phyloP scores from a whole-genome alignment of 2,797 vertebrate genomes.

The Anas bahamensis region DNA sequence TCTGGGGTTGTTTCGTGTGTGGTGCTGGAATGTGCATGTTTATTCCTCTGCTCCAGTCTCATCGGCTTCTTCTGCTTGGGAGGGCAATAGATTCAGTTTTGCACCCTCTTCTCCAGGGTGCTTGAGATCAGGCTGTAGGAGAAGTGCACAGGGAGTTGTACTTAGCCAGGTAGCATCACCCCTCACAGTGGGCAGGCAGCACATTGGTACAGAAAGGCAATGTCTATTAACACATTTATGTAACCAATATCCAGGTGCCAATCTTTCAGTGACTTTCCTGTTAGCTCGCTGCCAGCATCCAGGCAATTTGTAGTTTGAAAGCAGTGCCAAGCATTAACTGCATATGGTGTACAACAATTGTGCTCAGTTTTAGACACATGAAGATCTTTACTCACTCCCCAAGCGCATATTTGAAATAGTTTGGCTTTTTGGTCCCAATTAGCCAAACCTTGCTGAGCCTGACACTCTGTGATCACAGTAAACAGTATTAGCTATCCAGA shows the following conservation, averaged over 20 bases:
- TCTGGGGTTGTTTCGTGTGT: neutral
- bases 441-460: neutral
- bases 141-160: neutral
- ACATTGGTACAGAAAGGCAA: neutral
- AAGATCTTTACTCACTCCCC: neutral
- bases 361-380: neutral
- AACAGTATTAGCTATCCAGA: neutral
- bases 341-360: neutral
- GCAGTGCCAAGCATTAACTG: neutral
- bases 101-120: neutral
- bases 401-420: slow-evolving; percentile 24
- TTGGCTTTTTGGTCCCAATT: slow-evolving; percentile 10
- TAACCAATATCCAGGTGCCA: neutral
- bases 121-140: neutral
- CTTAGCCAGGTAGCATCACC: rapidly evolving
- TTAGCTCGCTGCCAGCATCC: neutral
- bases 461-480: neutral
- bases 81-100: neutral
- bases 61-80: neutral
- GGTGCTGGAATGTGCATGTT: rapidly evolving
- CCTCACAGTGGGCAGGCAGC: neutral
- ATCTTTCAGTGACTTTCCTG: neutral
- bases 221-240: neutral
- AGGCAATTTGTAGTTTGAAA: neutral
- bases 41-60: neutral